Conservation (phyloP, 2,113 vertebrate species). For the Podocnemis expansa region DNA sequence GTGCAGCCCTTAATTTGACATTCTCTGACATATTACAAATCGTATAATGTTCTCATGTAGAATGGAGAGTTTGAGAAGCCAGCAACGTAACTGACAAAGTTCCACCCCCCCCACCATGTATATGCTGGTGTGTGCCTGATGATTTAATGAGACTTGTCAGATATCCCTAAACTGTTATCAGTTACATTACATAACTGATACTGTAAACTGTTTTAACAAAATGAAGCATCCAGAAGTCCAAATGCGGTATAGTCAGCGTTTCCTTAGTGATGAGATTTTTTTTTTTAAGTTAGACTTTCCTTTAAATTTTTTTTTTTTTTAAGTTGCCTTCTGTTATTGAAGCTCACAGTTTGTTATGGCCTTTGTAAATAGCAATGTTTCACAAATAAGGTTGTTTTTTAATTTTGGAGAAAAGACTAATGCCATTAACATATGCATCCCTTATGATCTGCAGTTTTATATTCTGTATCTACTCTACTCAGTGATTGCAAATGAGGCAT, state of each 20-base stretch:
- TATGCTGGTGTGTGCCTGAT: background rate
- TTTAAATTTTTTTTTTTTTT: background rate
- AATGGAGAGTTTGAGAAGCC: slow-evolving; percentile 48
- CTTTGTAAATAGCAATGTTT: slow-evolving; percentile 10
- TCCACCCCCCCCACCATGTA: no score
- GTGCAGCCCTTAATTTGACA: slow-evolving; percentile 64
- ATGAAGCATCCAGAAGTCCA: background rate
- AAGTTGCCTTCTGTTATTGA: background rate
- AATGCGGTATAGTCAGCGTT: background rate
- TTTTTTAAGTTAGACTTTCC: background rate
- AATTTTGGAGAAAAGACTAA: slow-evolving; percentile 17
- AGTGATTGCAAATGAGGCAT: slow-evolving; percentile 23
- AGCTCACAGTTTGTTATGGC: slow-evolving; percentile 40
- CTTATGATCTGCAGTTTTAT: slow-evolving; percentile 21
- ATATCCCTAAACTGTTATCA: background rate
- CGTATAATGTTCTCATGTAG: slow-evolving; percentile 59
- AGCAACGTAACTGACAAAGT: slow-evolving; percentile 13
- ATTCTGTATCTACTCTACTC: slow-evolving; percentile 41
- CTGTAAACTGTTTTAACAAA: background rate
- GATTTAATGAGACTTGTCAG: slow-evolving; percentile 53
- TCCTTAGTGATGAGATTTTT: background rate
- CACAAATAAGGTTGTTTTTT: slow-evolving; percentile 43
- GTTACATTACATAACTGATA: slow-evolving; percentile 45
- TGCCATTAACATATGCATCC: background rate
- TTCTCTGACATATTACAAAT: slow-evolving; percentile 65